These are phyloP conservation scores for Uropsilus gracilis DNA, from an alignment of 2,113 vertebrate species.

Conservation along the genomic window DNA sequence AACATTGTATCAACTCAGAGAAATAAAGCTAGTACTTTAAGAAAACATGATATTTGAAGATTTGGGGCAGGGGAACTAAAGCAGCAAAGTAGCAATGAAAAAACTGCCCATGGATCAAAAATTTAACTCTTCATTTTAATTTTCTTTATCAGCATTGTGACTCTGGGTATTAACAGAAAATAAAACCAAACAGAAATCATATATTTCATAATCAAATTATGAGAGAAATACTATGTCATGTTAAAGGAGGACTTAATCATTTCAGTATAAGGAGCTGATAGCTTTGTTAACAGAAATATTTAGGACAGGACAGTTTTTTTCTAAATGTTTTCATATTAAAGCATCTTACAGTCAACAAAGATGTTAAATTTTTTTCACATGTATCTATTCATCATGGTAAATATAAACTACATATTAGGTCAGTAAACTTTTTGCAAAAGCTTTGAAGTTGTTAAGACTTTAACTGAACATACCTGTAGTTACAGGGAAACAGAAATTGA, in stretches of 20 bases:
- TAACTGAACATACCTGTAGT: neutral
- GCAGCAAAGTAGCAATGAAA: neutral
- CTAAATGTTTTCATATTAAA: neutral
- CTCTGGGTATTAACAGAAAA: conserved; percentile 12
- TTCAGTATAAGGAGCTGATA: neutral
- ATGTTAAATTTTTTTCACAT: neutral
- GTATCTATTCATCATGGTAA: neutral
- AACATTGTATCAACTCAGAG: neutral
- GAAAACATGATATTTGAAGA: neutral
- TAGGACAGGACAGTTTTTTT: neutral
- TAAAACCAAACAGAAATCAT: neutral
- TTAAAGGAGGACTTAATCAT: neutral
- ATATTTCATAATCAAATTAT: conserved; percentile 2
- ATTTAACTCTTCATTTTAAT: neutral
- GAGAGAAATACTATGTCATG: neutral
- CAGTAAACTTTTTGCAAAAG: conserved; percentile 69
- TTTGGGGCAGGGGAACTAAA: neutral
- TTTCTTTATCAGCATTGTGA: neutral
- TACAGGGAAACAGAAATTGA: neutral
- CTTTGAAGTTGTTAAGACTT: conserved; percentile 11
- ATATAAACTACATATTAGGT: conserved; percentile 5
- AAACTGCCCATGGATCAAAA: neutral
- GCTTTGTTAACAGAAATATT: neutral
- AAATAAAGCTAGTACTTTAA: neutral
- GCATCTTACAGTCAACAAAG: neutral